Conservation (phyloP, 2,113 vertebrate species). For the Balaeniceps rex region DNA sequence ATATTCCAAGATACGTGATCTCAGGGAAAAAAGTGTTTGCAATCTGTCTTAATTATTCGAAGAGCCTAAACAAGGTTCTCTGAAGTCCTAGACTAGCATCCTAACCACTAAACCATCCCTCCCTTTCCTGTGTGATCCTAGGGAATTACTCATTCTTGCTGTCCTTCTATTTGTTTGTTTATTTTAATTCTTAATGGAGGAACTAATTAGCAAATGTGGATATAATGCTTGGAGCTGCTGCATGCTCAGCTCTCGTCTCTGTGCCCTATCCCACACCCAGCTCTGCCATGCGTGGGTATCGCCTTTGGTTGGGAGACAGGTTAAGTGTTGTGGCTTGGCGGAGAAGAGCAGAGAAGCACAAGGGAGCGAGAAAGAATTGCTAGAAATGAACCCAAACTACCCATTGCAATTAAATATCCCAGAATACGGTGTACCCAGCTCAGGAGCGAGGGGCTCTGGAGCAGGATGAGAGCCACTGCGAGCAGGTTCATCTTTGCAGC, state of each 20-base stretch:
- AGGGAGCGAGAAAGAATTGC: not conserved
- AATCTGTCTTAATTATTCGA: not conserved
- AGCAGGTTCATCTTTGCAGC: not conserved
- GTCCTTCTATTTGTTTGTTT: conserved; percentile 37
- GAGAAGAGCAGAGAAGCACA: not conserved
- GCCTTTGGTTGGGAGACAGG: not conserved
- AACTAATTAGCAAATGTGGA: conserved; percentile 22
- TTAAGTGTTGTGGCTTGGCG: not conserved
- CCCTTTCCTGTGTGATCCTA: conserved; percentile 47
- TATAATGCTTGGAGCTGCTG: not conserved
- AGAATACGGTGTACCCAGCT: fast-evolving
- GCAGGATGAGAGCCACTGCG: not conserved
- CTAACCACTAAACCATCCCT: conserved; percentile 15
- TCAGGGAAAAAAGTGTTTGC: not conserved
- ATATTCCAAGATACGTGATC: not conserved
- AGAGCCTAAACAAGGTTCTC: conserved; percentile 1
- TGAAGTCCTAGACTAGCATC: conserved; percentile 4
- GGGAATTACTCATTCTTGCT: conserved; percentile 22
- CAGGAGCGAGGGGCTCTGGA: not conserved
- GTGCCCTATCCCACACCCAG: not conserved
- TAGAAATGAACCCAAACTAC: not conserved
- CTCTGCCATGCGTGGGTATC: fast-evolving
- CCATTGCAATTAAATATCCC: not conserved
- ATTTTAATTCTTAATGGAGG: conserved; percentile 28
- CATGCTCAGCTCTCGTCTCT: not conserved